These are phyloP conservation scores for Martes flavigula DNA, from an alignment of 2,797 vertebrate species.

Conservation along the genomic window DNA sequence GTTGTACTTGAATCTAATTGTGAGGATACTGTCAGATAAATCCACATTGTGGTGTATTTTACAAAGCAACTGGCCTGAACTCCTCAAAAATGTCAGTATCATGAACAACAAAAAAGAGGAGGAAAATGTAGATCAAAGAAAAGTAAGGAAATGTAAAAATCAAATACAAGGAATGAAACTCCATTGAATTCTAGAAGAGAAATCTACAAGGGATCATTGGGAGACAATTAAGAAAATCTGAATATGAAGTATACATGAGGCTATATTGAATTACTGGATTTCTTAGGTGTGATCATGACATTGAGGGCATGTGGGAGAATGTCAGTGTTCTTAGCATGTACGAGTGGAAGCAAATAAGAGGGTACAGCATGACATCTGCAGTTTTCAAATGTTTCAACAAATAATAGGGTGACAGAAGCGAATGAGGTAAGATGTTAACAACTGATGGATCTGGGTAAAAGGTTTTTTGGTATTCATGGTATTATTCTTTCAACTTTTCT, in stretches of 20 bases:
- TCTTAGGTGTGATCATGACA: neutral
- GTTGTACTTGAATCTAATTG: neutral
- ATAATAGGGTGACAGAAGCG: neutral
- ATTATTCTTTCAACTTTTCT: neutral
- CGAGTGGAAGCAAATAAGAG: neutral
- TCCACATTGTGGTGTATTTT: neutral
- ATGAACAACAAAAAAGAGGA: neutral
- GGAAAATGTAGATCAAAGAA: neutral
- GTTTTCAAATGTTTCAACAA: neutral
- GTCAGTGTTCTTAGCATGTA: neutral
- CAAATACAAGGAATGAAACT: too few species aligned
- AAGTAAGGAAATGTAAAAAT: neutral
- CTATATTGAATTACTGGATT: neutral
- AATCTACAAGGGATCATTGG: neutral
- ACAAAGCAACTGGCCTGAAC: neutral
- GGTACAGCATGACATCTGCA: neutral
- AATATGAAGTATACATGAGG: too few species aligned
- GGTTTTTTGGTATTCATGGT: neutral
- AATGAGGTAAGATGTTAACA: neutral
- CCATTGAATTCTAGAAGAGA: neutral
- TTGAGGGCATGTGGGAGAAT: neutral
- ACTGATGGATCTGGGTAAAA: neutral
- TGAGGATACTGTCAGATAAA: neutral
- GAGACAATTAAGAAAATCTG: neutral
- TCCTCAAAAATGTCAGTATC: neutral